Evolutionary conservation across 1,140 invertebrate genomes (phyloP).

Genomic region (Neodiprion fabricii): DNA sequence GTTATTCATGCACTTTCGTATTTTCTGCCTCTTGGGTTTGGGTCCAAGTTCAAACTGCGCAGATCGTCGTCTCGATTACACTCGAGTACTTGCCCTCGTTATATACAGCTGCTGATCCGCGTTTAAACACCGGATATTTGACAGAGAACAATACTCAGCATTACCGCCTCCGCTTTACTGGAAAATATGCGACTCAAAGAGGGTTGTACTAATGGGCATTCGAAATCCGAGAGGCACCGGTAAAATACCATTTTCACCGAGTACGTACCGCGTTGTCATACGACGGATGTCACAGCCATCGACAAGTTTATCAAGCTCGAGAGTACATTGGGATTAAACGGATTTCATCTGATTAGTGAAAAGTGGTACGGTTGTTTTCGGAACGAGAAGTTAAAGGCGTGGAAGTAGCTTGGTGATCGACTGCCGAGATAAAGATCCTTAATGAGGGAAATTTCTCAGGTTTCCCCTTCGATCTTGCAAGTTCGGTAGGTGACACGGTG

Average conservation of each 20-base stretch:
- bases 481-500: neutral
- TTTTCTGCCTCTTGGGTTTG: neutral
- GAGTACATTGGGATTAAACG: neutral
- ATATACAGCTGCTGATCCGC: too few relatives aligned
- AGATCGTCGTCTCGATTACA: neutral
- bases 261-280: too few relatives aligned
- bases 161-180: neutral
- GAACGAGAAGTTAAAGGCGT: neutral
- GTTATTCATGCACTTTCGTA: neutral
- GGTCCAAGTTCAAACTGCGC: neutral
- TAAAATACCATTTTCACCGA: neutral
- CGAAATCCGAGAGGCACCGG: neutral
- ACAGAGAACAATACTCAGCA: neutral
- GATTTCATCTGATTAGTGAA: neutral
- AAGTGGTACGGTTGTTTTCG: too few relatives aligned
- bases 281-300: neutral
- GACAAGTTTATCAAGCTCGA: neutral
- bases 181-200: neutral
- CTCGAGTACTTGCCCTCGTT: too few relatives aligned
- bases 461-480: neutral
- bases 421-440: neutral
- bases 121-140: too few relatives aligned
- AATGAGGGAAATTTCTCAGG: neutral
- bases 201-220: neutral
- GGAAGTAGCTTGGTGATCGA: neutral